Percentiles rank a stretch among this genome's conserved stretches.
These are phyloP conservation scores for Reticulitermes speratus DNA, from an alignment of 1,140 invertebrate species.

Conservation along the genomic window DNA sequence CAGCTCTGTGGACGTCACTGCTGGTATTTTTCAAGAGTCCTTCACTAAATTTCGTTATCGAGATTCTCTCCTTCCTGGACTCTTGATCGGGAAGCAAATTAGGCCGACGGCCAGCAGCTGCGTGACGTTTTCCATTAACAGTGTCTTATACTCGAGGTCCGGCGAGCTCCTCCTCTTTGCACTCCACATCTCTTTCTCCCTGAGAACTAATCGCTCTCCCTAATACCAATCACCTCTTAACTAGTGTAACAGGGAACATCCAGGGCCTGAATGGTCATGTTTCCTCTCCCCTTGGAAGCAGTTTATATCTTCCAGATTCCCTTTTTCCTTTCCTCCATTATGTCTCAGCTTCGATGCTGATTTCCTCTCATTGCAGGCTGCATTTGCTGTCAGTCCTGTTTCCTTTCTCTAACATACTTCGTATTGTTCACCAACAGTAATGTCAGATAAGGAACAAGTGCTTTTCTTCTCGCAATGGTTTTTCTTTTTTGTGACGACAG, in stretches of 20 bases:
- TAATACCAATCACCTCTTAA: neutral
- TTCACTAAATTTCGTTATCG: neutral
- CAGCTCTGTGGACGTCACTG: too few relatives aligned
- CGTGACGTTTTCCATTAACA: neutral
- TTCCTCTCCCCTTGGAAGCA: neutral
- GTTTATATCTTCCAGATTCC: neutral
- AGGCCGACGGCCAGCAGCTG: neutral
- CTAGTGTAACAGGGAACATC: neutral
- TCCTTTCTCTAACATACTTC: neutral
- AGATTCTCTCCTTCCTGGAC: neutral
- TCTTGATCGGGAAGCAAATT: neutral
- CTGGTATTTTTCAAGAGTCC: neutral
- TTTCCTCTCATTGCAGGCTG: neutral
- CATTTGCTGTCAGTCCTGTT: neutral
- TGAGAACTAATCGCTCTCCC: neutral
- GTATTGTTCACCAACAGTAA: neutral
- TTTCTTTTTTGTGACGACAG: slow-evolving; percentile 2
- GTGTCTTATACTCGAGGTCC: neutral
- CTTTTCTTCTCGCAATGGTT: neutral
- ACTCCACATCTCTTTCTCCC: neutral
- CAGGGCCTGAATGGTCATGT: neutral
- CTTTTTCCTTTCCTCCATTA: neutral
- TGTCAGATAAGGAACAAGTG: slow-evolving; percentile 13
- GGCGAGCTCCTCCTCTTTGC: neutral
- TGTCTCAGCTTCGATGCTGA: neutral